phyloP scores from a whole-genome alignment of 1,140 invertebrate species.

The Dolichoris vasculosae region DNA sequence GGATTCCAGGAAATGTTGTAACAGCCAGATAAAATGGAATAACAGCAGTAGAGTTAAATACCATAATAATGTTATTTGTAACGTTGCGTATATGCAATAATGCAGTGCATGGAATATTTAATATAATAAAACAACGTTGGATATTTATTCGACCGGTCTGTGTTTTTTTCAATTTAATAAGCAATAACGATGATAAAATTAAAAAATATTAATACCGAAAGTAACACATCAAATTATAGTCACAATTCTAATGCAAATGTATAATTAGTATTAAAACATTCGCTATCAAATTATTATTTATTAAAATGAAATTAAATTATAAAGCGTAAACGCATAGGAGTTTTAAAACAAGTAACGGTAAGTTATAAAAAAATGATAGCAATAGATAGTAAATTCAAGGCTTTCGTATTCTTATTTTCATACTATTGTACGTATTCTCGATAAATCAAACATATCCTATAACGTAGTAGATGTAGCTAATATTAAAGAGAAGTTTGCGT shows the following conservation, averaged over 20 bases:
- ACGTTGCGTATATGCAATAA: constrained; percentile 2
- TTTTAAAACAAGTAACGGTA: too few species aligned
- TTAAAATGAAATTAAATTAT: too few species aligned
- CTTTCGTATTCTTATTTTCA: not conserved
- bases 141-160: not conserved
- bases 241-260: too few species aligned
- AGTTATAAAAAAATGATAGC: not conserved
- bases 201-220: too few species aligned
- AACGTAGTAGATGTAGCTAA: not conserved
- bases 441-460: not conserved
- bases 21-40: not conserved
- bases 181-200: too few species aligned
- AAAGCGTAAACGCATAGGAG: too few species aligned
- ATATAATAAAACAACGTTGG: not conserved
- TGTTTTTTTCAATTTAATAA: not conserved
- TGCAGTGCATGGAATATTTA: not conserved
- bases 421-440: not conserved
- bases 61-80: not conserved
- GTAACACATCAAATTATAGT: too few species aligned
- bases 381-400: not conserved
- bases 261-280: too few species aligned
- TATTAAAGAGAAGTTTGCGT: not conserved
- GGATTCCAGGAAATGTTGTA: not conserved
- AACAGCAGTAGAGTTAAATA: not conserved
- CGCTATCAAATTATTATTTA: too few species aligned